A percentile compares a stretch with the other conserved stretches of the same genome.
Evolutionary conservation across 2,888 invertebrate species (phyloP).

Genomic region (Auanema sp.): DNA sequence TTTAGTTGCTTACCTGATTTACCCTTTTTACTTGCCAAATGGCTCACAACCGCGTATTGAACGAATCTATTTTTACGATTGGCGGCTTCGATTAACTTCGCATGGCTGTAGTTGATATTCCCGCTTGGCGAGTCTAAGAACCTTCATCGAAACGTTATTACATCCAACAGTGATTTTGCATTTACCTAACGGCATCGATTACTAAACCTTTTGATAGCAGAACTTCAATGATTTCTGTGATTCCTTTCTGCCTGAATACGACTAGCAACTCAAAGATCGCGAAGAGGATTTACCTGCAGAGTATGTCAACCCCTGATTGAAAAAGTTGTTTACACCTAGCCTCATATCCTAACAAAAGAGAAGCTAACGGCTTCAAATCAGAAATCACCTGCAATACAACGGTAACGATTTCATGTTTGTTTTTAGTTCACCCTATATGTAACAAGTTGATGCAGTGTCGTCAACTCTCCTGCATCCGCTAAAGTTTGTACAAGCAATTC

Average conservation of each 20-base stretch:
- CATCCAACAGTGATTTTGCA: no score
- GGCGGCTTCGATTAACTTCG: no score
- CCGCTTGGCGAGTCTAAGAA: no score
- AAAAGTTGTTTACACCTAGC: constrained; percentile 44
- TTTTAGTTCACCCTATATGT: constrained; percentile 35
- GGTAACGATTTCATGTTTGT: neutral
- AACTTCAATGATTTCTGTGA: constrained; percentile 41
- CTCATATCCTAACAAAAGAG: constrained; percentile 41
- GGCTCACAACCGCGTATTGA: no score
- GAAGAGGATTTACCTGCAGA: constrained; percentile 19
- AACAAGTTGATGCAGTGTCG: constrained; percentile 44
- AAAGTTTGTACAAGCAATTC: constrained; percentile 45
- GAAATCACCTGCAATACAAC: constrained; percentile 31
- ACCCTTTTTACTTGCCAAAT: no score
- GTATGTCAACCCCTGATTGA: constrained; percentile 40
- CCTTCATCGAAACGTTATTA: no score
- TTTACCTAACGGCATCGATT: constrained; percentile 16
- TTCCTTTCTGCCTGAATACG: constrained; percentile 25
- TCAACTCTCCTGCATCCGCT: constrained; percentile 37
- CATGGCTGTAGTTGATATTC: no score
- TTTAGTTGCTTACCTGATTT: no score
- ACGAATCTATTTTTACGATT: no score
- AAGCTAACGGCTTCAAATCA: constrained; percentile 45
- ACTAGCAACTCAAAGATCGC: neutral
- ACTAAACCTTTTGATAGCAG: constrained; percentile 29